Conservation (phyloP, 2,888 invertebrate genomes). For the Phortica okadai region DNA sequence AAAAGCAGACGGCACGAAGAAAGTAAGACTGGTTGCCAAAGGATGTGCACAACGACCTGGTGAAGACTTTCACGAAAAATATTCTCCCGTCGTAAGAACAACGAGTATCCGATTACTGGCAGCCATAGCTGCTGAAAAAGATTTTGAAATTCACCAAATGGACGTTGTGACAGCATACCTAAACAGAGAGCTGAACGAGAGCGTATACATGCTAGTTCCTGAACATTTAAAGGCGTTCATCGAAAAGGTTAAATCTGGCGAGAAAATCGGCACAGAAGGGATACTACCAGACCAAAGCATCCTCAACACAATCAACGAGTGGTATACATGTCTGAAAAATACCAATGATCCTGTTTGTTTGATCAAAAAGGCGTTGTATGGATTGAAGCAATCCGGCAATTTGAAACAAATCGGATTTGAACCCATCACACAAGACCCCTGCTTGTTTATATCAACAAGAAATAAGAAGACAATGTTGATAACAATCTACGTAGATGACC, state of each 20-base stretch:
- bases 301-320: conserved; percentile 12
- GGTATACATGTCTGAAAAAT: conserved; percentile 33
- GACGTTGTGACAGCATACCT: conserved; percentile 44
- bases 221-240: no score
- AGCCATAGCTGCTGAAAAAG: no score
- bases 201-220: no score
- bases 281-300: neutral
- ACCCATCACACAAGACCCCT: conserved; percentile 43
- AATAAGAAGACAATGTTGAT: conserved; percentile 40
- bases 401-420: conserved; percentile 42
- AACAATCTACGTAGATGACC: conserved; percentile 47
- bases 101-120: no score
- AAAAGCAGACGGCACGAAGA: conserved; percentile 39
- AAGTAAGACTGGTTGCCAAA: conserved; percentile 48
- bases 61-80: conserved; percentile 43
- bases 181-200: conserved; percentile 32
- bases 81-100: conserved; percentile 41
- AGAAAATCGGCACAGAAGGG: neutral
- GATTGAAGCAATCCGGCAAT: conserved; percentile 5
- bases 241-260: neutral
- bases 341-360: conserved; percentile 40
- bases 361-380: neutral
- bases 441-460: conserved; percentile 42
- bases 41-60: conserved; percentile 46
- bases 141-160: conserved; percentile 44